These are phyloP conservation scores for Chaetops frenatus DNA, from an alignment of 2,113 vertebrate species.

Conservation along the genomic window DNA sequence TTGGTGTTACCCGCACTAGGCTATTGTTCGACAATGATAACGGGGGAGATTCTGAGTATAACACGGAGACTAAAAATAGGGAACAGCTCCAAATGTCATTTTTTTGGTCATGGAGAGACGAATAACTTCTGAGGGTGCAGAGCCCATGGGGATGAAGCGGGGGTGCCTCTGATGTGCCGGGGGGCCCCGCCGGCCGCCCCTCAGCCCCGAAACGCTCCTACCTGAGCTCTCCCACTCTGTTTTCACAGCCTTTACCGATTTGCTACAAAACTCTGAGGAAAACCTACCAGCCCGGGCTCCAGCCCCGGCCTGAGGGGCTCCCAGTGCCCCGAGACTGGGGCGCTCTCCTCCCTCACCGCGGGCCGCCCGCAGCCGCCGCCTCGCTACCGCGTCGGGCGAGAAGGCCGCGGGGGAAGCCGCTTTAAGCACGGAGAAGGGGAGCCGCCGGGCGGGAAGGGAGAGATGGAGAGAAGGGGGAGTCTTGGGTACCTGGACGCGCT, in stretches of 20 bases:
- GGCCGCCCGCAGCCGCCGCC: not conserved
- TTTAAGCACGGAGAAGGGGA: not conserved
- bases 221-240: not conserved
- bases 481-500: slow-evolving; percentile 88
- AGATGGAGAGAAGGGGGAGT: not conserved
- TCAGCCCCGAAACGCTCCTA: not conserved
- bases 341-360: not conserved
- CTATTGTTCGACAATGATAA: not conserved
- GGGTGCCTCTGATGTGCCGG: not conserved
- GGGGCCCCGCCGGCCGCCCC: not conserved
- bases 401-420: not conserved
- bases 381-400: not conserved
- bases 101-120: not conserved
- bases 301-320: not conserved
- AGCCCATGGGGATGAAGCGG: not conserved
- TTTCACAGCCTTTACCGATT: not conserved
- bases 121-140: not conserved
- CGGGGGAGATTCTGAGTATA: not conserved
- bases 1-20: not conserved
- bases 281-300: not conserved
- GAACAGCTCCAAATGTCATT: not conserved
- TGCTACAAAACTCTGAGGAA: not conserved
- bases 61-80: not conserved
- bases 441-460: not conserved
- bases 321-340: not conserved